These are phyloP conservation scores for Tauraco hartlaubi DNA, from an alignment of 2,797 vertebrate genomes.

Conservation along the genomic window DNA sequence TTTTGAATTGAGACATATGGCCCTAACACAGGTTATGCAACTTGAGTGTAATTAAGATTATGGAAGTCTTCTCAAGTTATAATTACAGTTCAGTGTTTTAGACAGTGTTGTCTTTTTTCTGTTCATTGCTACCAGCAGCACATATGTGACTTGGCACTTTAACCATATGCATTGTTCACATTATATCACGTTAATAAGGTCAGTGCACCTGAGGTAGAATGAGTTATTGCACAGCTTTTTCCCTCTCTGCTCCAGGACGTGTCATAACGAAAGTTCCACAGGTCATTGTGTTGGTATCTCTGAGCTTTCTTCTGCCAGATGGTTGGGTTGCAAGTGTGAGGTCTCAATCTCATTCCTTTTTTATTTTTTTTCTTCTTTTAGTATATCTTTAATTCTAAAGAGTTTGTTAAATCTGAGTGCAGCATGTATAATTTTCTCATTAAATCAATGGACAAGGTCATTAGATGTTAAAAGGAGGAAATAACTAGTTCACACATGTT, in stretches of 20 bases:
- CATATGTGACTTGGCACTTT: neutral
- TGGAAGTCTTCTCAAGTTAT: neutral
- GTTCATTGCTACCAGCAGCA: neutral
- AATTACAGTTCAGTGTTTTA: neutral
- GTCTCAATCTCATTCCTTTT: neutral
- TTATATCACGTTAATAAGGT: neutral
- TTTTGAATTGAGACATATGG: neutral
- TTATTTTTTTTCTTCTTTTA: neutral
- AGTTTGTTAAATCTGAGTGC: constrained; percentile 72
- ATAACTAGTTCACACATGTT: constrained; percentile 67
- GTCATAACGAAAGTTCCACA: neutral
- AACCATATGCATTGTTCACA: neutral
- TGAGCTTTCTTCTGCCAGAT: constrained; percentile 47
- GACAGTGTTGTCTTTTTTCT: neutral
- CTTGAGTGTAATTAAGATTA: neutral
- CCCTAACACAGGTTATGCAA: neutral
- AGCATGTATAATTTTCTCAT: constrained; percentile 78
- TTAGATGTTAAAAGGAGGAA: constrained; percentile 67
- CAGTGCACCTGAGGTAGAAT: neutral
- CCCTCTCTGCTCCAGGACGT: neutral
- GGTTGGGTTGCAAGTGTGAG: constrained; percentile 13
- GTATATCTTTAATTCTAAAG: constrained; percentile 51
- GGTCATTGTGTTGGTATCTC: neutral
- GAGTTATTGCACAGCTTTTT: neutral
- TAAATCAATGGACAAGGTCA: constrained; percentile 77